phyloP scores from a whole-genome alignment of 2,113 vertebrate species.

The Sclerurus mexicanus region DNA sequence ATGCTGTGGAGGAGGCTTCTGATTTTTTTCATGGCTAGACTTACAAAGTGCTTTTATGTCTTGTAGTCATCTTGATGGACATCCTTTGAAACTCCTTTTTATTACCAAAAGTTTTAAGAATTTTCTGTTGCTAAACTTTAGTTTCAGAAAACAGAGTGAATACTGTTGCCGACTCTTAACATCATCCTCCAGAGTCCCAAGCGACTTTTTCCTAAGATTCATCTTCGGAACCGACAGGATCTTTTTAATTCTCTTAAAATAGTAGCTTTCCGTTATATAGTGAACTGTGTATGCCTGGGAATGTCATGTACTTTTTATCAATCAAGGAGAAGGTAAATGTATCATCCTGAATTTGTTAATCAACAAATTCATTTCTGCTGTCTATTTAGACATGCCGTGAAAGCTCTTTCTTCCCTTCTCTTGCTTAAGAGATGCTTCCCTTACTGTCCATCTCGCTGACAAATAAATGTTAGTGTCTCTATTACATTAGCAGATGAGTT shows the following conservation, averaged over 20 bases:
- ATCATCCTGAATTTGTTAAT: not conserved
- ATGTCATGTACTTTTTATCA: not conserved
- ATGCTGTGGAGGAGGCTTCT: not conserved
- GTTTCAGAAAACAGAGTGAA: not conserved
- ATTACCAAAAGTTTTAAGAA: not conserved
- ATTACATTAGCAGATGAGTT: not conserved
- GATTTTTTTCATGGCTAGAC: not conserved
- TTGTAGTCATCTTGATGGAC: not conserved
- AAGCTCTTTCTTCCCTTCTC: not conserved
- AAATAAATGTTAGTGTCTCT: not conserved
- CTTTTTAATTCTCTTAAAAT: not conserved
- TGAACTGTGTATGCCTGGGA: not conserved
- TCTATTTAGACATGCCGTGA: not conserved
- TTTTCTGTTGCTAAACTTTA: not conserved
- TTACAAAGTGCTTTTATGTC: not conserved
- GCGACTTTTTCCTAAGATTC: not conserved
- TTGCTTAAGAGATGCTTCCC: not conserved
- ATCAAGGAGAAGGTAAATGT: not conserved
- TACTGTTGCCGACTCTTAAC: not conserved
- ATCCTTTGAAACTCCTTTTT: not conserved
- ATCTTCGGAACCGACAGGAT: not conserved
- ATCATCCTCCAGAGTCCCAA: not conserved
- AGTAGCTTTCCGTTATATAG: not conserved
- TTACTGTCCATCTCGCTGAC: not conserved
- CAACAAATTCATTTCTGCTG: not conserved